Percentiles rank a stretch among this genome's conserved stretches.
phyloP scores from a whole-genome alignment of 1,140 invertebrate species.

The Probaryconus sp. region DNA sequence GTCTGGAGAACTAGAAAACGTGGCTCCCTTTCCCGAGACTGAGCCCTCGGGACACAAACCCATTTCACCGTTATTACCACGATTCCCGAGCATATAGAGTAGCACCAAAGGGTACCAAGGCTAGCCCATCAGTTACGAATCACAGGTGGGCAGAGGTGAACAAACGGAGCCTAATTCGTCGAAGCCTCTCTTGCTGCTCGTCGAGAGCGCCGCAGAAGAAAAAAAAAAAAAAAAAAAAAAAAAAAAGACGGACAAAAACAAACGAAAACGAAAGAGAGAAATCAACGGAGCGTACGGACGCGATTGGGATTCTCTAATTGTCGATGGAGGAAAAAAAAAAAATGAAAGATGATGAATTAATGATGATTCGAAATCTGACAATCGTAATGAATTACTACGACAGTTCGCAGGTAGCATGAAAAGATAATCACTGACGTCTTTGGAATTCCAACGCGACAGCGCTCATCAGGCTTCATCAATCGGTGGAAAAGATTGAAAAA shows the following conservation, averaged over 20 bases:
- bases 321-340: neutral
- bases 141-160: slow-evolving; percentile 56
- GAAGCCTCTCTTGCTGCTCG: too few species aligned
- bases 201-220: slow-evolving; percentile 30
- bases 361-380: neutral
- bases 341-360: slow-evolving; percentile 4
- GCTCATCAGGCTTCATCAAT: neutral
- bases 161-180: slow-evolving; percentile 41
- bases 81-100: slow-evolving; percentile 23
- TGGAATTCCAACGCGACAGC: neutral
- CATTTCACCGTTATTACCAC: slow-evolving; percentile 69
- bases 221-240: slow-evolving; percentile 9
- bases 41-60: slow-evolving; percentile 64
- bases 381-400: neutral
- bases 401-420: neutral
- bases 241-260: slow-evolving; percentile 2
- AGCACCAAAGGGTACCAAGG: slow-evolving; percentile 33
- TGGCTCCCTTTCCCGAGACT: slow-evolving; percentile 25
- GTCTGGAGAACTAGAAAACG: slow-evolving; percentile 1
- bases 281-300: neutral
- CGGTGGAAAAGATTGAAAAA: neutral
- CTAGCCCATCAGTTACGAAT: slow-evolving; percentile 33
- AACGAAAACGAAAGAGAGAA: neutral
- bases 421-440: too few species aligned
- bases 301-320: neutral